phyloP scores from a whole-genome alignment of 2,888 invertebrate species.

The Pyralis farinalis region DNA sequence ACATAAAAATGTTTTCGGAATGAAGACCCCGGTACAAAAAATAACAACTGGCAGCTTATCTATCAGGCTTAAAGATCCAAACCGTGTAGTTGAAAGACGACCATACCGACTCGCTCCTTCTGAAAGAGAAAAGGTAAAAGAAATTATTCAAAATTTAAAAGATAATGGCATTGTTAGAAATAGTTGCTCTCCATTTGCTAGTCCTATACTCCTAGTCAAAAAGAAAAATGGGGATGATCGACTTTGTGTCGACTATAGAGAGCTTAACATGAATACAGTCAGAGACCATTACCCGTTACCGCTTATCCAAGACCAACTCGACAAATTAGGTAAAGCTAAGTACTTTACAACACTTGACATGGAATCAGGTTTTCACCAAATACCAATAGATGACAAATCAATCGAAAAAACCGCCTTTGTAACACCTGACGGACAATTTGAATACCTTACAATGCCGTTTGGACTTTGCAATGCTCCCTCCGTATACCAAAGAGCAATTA shows the following conservation, averaged over 20 bases:
- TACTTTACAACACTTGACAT: conserved; percentile 20
- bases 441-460: conserved; percentile 26
- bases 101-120: conserved; percentile 1
- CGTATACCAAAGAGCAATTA: conserved; percentile 25
- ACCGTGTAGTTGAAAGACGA: no score
- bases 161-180: conserved; percentile 19
- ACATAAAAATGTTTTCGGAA: no score
- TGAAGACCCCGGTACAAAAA: no score
- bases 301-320: conserved; percentile 22
- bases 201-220: conserved; percentile 23
- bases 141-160: conserved; percentile 24
- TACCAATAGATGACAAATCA: conserved; percentile 21
- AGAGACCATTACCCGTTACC: conserved; percentile 23
- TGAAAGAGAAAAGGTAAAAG: conserved; percentile 7
- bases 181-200: conserved; percentile 20
- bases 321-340: conserved; percentile 20
- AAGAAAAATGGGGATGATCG: conserved; percentile 26
- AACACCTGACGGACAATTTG: conserved; percentile 24
- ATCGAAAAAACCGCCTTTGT: conserved; percentile 27
- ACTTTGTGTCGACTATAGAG: conserved; percentile 23
- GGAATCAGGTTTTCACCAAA: conserved; percentile 26
- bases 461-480: conserved; percentile 26
- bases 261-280: conserved; percentile 18
- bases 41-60: no score
- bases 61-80: no score